Evolutionary conservation across 2,113 vertebrate genomes (phyloP).

Genomic region (Rhadina sibilatrix): DNA sequence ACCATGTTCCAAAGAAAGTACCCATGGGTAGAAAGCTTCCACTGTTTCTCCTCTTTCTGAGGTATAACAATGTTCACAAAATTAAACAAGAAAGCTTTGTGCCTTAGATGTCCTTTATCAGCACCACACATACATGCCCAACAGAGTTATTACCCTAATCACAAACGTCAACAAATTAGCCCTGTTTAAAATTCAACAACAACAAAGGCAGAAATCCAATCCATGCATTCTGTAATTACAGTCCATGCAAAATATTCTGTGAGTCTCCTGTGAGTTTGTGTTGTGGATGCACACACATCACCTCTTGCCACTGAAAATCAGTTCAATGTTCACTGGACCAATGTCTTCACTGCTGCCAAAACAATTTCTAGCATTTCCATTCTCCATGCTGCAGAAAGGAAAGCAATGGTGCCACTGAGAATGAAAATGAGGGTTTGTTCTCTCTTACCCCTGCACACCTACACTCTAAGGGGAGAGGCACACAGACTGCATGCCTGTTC

Average conservation of each 20-base stretch:
- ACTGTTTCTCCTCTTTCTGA: not conserved
- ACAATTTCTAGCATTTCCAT: not conserved
- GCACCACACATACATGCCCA: not conserved
- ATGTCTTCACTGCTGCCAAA: not conserved
- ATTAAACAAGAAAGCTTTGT: not conserved
- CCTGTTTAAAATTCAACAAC: conserved; percentile 10
- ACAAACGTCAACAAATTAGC: conserved; percentile 31
- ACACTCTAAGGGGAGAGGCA: not conserved
- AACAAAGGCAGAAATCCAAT: conserved; percentile 34
- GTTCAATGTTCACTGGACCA: not conserved
- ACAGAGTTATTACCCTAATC: conserved; percentile 8
- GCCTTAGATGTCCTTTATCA: conserved; percentile 34
- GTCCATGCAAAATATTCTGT: not conserved
- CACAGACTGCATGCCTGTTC: not conserved
- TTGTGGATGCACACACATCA: not conserved
- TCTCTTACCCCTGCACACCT: not conserved
- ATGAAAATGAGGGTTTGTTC: not conserved
- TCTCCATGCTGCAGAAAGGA: not conserved
- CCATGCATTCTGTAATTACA: conserved; percentile 1
- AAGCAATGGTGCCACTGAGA: not conserved
- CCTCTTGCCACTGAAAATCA: not conserved
- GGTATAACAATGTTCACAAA: not conserved
- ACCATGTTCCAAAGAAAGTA: not conserved
- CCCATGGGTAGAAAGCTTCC: not conserved
- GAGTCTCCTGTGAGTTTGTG: not conserved